Percentiles rank a stretch among this genome's conserved stretches.
Conservation (phyloP, 2,888 invertebrate species). For the Anarsia innoxiella region DNA sequence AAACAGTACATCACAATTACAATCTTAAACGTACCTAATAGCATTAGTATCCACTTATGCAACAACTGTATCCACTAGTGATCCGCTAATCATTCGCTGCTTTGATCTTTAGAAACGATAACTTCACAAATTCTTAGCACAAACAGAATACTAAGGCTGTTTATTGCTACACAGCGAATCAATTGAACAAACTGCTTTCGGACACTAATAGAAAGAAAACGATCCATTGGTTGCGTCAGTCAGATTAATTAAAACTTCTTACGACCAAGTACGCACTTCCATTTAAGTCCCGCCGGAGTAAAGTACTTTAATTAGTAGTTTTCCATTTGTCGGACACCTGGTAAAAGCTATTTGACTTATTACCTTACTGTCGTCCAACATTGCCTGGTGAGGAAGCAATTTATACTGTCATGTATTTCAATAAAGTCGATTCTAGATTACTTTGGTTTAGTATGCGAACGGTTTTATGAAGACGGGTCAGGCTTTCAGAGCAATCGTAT, state of each 20-base stretch:
- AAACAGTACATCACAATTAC: constrained; percentile 57
- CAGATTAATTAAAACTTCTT: constrained; percentile 67
- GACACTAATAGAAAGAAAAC: constrained; percentile 59
- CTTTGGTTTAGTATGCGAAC: constrained; percentile 25
- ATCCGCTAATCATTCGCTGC: constrained; percentile 59
- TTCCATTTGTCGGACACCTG: constrained; percentile 64
- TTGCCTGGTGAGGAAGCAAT: constrained; percentile 26
- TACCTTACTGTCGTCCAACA: constrained; percentile 39
- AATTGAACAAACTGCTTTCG: constrained; percentile 60
- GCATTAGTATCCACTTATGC: constrained; percentile 54
- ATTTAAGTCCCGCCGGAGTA: constrained; percentile 48
- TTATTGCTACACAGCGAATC: constrained; percentile 58
- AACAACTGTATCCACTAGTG: constrained; percentile 56
- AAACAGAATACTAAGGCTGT: constrained; percentile 51
- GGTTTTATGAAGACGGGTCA: constrained; percentile 45
- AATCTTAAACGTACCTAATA: constrained; percentile 35
- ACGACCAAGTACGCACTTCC: constrained; percentile 48
- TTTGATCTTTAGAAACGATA: constrained; percentile 57
- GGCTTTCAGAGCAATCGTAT: constrained; percentile 51
- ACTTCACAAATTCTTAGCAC: constrained; percentile 60
- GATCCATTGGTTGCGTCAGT: constrained; percentile 52
- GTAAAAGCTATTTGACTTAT: constrained; percentile 63
- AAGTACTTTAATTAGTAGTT: constrained; percentile 69
- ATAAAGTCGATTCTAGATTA: constrained; percentile 41
- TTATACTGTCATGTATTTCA: constrained; percentile 33